Evolutionary conservation across 2,113 vertebrate species (phyloP).

Genomic region (Gymnogyps californianus): DNA sequence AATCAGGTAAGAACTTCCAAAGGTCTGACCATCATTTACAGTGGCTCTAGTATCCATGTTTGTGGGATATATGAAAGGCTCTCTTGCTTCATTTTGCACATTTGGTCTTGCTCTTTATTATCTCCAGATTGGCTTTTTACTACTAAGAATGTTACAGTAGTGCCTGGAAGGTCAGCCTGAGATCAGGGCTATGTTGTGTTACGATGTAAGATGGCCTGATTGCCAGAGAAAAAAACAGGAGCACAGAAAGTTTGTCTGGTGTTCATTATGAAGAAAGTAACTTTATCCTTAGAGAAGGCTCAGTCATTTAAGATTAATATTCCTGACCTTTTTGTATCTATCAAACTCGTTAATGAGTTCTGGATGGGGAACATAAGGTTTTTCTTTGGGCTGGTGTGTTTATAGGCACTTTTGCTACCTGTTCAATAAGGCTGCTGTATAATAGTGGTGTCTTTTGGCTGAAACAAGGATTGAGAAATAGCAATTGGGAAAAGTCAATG

Average conservation of each 20-base stretch:
- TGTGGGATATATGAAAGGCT: background rate
- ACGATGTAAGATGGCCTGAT: background rate
- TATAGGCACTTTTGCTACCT: background rate
- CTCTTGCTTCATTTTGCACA: background rate
- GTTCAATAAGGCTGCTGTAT: background rate
- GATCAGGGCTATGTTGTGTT: background rate
- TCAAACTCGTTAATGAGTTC: background rate
- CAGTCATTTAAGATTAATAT: background rate
- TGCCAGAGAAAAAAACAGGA: background rate
- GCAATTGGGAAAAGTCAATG: background rate
- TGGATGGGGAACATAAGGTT: background rate
- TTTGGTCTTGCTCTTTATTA: background rate
- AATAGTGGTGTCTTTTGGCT: background rate
- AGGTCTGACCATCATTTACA: background rate
- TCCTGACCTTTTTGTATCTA: background rate
- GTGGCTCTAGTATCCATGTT: background rate
- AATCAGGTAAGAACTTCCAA: slow-evolving; percentile 83
- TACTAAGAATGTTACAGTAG: accelerated
- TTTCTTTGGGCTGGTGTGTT: background rate
- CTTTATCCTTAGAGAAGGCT: background rate
- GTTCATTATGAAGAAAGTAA: background rate
- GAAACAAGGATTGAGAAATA: background rate
- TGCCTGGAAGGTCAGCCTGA: background rate
- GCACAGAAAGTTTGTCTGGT: background rate
- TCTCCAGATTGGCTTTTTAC: background rate